phyloP scores from a whole-genome alignment of 2,797 vertebrate genomes.

The Molothrus aeneus region DNA sequence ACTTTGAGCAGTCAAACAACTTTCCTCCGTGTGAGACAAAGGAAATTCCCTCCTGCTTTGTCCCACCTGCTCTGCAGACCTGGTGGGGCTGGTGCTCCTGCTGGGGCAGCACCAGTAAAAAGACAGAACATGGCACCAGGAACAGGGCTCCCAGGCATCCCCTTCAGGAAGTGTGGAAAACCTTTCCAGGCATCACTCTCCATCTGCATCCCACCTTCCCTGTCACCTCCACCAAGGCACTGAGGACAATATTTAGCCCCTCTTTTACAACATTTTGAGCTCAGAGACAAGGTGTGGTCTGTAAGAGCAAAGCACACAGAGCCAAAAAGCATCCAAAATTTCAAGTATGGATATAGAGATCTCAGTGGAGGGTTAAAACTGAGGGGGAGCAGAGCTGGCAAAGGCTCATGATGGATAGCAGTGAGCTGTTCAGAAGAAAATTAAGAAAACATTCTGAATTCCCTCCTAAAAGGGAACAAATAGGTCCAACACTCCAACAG shows the following conservation, averaged over 20 bases:
- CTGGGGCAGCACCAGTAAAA: background rate
- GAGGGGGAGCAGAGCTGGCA: background rate
- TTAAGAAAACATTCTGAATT: conserved; percentile 49
- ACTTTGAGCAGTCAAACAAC: background rate
- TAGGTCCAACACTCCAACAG: conserved; percentile 28
- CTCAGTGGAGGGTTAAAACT: background rate
- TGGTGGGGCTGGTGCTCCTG: background rate
- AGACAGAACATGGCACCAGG: background rate
- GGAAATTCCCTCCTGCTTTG: background rate
- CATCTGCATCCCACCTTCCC: background rate
- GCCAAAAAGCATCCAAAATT: background rate
- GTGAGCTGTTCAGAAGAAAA: conserved; percentile 38
- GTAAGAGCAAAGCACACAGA: background rate
- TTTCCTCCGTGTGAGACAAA: background rate
- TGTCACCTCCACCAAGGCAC: background rate
- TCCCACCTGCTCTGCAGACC: background rate
- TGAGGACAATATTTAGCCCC: background rate
- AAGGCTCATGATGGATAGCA: background rate
- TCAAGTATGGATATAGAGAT: accelerated
- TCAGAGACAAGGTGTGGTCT: background rate
- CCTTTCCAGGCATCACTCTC: background rate
- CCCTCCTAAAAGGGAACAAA: conserved; percentile 55
- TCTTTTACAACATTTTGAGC: background rate
- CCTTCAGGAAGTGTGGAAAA: background rate
- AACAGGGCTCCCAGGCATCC: background rate